These are phyloP conservation scores for Perognathus longimembris DNA, from an alignment of 2,113 vertebrate genomes.

Conservation along the genomic window DNA sequence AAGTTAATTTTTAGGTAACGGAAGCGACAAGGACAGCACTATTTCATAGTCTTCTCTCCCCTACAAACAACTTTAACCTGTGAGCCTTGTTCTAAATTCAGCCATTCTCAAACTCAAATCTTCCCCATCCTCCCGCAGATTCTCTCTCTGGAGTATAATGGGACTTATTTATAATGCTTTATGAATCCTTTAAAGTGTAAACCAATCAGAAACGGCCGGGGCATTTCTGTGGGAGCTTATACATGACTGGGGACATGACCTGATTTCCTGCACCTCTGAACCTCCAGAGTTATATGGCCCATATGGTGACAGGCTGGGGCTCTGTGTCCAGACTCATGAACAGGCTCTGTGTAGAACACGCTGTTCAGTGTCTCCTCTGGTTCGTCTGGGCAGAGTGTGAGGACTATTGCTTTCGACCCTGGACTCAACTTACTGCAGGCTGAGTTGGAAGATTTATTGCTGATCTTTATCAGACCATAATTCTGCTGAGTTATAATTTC, in stretches of 20 bases:
- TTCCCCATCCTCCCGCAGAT: slow-evolving; percentile 7
- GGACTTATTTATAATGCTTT: slow-evolving; percentile 43
- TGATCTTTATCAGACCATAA: neutral
- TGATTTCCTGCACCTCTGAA: neutral
- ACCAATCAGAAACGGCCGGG: neutral
- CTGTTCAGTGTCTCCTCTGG: neutral
- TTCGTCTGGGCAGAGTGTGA: neutral
- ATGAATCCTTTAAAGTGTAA: slow-evolving; percentile 27
- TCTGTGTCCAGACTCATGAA: neutral
- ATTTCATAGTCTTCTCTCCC: neutral
- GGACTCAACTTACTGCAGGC: neutral
- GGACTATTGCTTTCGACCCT: neutral
- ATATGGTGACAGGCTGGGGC: neutral
- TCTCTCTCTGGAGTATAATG: slow-evolving; percentile 26
- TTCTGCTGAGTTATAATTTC: slow-evolving; percentile 1
- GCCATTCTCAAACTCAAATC: slow-evolving; percentile 3
- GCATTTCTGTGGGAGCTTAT: neutral
- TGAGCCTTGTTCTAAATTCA: neutral
- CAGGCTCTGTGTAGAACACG: neutral
- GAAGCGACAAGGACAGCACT: neutral
- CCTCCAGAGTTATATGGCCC: neutral
- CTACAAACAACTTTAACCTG: neutral
- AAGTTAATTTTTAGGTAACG: slow-evolving; percentile 56
- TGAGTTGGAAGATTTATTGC: neutral
- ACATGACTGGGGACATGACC: slow-evolving; percentile 1